These are phyloP conservation scores for Cryptocephalus primarius DNA, from an alignment of 2,888 invertebrate genomes.

Conservation along the genomic window DNA sequence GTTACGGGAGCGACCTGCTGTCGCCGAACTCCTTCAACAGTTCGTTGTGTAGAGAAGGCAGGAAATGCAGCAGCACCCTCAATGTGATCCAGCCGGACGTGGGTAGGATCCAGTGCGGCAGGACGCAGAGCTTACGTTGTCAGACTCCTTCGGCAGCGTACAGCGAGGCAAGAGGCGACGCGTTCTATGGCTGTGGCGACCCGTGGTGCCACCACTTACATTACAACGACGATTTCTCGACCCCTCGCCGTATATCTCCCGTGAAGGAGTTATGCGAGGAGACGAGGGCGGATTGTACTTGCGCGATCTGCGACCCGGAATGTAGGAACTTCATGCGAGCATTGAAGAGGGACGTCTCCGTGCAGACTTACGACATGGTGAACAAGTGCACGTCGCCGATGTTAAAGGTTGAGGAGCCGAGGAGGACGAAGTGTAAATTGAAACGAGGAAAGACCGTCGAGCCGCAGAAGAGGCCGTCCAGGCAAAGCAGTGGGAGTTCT, in stretches of 20 bases:
- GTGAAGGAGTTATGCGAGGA: constrained; percentile 38
- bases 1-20: constrained; percentile 45
- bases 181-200: constrained; percentile 35
- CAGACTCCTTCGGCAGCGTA: constrained; percentile 31
- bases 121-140: constrained; percentile 36
- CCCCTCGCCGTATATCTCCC: constrained; percentile 27
- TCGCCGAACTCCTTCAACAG: constrained; percentile 31
- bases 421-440: constrained; percentile 2
- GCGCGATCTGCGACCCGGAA: constrained; percentile 19
- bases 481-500: no score
- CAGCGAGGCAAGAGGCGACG: constrained; percentile 15
- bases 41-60: constrained; percentile 11
- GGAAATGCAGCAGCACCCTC: constrained; percentile 52
- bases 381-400: constrained; percentile 37
- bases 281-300: background rate
- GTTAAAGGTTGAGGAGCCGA: constrained; percentile 19
- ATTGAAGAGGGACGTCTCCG: constrained; percentile 40
- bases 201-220: constrained; percentile 38
- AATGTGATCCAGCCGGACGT: constrained; percentile 50
- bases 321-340: background rate
- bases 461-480: background rate
- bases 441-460: constrained; percentile 7
- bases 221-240: constrained; percentile 22
- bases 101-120: constrained; percentile 10
- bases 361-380: constrained; percentile 41